phyloP scores from a whole-genome alignment of 2,113 vertebrate species.

The Phasianus colchicus region DNA sequence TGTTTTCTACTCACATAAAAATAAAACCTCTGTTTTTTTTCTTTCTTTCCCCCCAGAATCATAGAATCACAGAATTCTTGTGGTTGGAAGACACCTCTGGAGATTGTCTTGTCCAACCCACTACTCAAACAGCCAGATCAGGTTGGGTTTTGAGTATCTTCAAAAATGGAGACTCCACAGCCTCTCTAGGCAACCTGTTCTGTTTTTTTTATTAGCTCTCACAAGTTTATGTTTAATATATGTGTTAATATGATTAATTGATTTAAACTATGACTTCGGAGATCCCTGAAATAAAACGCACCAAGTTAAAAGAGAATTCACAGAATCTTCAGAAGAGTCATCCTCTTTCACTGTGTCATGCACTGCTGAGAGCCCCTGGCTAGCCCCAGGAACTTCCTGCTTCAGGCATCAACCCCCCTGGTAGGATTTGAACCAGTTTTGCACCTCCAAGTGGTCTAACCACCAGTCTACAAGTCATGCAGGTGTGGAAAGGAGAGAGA shows the following conservation, averaged over 20 bases:
- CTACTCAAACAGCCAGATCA: background rate
- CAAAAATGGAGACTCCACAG: background rate
- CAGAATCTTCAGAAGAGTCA: background rate
- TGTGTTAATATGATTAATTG: background rate
- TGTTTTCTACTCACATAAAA: background rate
- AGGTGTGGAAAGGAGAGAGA: background rate
- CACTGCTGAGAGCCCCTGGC: background rate
- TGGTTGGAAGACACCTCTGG: background rate
- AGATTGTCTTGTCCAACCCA: accelerated
- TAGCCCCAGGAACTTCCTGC: background rate
- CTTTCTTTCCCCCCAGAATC: too few relatives aligned
- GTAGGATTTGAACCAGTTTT: background rate
- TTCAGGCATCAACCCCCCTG: background rate
- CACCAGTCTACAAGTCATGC: background rate
- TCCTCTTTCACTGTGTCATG: background rate
- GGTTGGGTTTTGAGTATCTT: background rate
- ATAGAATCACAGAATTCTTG: background rate
- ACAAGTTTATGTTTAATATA: background rate
- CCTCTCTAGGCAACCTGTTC: background rate
- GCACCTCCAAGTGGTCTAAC: background rate
- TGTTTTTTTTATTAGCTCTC: background rate
- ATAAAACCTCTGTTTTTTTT: accelerated
- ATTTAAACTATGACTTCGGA: background rate
- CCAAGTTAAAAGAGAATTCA: background rate
- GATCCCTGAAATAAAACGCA: background rate